Evolutionary conservation across 2,113 vertebrate species (phyloP).

Genomic region (Cyanoramphus novaezelandiae): DNA sequence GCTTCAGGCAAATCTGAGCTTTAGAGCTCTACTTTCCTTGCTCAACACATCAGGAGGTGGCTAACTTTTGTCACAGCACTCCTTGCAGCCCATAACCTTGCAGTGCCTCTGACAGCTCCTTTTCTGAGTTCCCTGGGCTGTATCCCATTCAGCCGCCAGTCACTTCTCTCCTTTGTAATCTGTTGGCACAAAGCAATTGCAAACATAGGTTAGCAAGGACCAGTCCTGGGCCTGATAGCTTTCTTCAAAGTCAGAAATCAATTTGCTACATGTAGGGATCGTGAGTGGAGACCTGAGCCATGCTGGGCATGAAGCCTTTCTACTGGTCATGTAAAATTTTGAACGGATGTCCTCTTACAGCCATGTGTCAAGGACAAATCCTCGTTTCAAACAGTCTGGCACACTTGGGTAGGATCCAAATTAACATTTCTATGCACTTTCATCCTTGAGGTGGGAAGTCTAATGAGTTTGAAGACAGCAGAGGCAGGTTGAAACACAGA

Average conservation of each 20-base stretch:
- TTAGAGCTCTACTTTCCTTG: background rate
- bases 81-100: background rate
- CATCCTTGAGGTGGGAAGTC: background rate
- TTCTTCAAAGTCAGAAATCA: background rate
- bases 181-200: background rate
- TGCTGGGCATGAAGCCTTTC: background rate
- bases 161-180: background rate
- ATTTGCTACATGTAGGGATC: background rate
- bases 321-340: background rate
- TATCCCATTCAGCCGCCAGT: background rate
- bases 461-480: background rate
- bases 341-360: background rate
- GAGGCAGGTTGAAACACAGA: background rate
- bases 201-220: background rate
- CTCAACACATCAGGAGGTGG: fast-evolving
- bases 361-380: background rate
- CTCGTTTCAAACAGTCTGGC: background rate
- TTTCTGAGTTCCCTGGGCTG: fast-evolving
- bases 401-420: background rate
- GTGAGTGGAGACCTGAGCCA: background rate
- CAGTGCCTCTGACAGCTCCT: background rate
- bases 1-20: background rate
- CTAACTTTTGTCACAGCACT: background rate
- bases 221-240: background rate
- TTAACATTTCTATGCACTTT: background rate